Evolutionary conservation across 2,888 invertebrate species (phyloP).

Genomic region (Gryllus longicercus): DNA sequence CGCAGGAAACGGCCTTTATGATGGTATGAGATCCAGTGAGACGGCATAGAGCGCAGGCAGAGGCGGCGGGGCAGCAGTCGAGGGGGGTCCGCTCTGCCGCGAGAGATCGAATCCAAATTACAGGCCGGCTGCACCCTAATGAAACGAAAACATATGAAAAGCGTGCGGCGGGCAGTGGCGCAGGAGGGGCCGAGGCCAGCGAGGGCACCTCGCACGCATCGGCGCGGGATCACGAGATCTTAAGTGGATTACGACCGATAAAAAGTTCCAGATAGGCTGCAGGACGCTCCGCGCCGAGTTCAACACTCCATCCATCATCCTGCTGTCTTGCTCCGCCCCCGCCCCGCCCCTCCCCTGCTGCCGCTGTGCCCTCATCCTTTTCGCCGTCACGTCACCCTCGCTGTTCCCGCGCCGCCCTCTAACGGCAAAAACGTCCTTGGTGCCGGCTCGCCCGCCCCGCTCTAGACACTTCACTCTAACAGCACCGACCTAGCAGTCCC

Average conservation of each 20-base stretch:
- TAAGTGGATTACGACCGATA: conserved; percentile 8
- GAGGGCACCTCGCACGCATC: neutral
- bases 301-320: conserved; percentile 17
- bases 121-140: neutral
- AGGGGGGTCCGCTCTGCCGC: neutral
- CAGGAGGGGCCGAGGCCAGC: neutral
- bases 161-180: neutral
- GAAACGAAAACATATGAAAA: conserved; percentile 8
- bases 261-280: conserved; percentile 3
- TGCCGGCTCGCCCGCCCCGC: too few relatives aligned
- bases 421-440: too few relatives aligned
- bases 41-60: too few relatives aligned
- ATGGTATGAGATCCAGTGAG: too few relatives aligned
- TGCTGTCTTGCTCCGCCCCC: neutral
- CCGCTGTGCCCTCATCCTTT: too few relatives aligned
- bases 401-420: too few relatives aligned
- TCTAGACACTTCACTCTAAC: too few relatives aligned
- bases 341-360: too few relatives aligned
- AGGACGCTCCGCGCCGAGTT: neutral
- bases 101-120: neutral
- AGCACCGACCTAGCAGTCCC: too few relatives aligned
- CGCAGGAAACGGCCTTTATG: too few relatives aligned
- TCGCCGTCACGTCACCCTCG: too few relatives aligned
- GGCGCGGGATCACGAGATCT: neutral
- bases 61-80: too few relatives aligned